phyloP scores from a whole-genome alignment of 2,797 vertebrate genomes.

The Rhynchotus rufescens region DNA sequence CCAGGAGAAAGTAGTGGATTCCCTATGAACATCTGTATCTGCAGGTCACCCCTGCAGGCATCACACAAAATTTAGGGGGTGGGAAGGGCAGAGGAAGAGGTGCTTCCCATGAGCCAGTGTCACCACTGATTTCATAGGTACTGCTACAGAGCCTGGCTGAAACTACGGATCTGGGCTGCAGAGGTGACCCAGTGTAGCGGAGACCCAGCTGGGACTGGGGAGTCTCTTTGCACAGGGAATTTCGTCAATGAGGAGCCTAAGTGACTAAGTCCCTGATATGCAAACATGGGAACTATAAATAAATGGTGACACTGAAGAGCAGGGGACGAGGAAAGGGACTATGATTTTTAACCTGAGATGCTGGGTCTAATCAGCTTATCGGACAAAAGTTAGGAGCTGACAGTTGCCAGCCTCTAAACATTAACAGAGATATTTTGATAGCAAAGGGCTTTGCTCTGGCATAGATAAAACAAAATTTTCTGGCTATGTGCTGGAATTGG shows the following conservation, averaged over 20 bases:
- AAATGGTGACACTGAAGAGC: conserved; percentile 32
- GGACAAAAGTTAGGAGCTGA: neutral
- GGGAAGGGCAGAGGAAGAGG: neutral
- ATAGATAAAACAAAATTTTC: neutral
- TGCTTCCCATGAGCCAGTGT: neutral
- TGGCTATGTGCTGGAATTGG: neutral
- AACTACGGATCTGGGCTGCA: neutral
- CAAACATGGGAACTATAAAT: conserved; percentile 55
- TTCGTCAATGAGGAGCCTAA: neutral
- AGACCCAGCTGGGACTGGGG: neutral
- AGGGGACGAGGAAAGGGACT: neutral
- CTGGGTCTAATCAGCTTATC: neutral
- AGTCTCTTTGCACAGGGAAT: neutral
- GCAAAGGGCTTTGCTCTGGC: neutral
- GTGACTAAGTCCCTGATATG: neutral
- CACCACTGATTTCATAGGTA: neutral
- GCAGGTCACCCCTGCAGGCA: neutral
- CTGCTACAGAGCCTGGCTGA: neutral
- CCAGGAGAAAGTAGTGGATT: neutral
- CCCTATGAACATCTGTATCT: neutral
- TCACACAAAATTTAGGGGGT: neutral
- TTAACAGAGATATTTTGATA: neutral
- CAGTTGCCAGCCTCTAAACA: neutral
- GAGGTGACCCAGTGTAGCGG: neutral
- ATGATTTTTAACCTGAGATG: conserved; percentile 12